Base-by-base conservation (phyloP, 2,888 invertebrate species). In the Caenorhabditis sulstoni region DNA sequence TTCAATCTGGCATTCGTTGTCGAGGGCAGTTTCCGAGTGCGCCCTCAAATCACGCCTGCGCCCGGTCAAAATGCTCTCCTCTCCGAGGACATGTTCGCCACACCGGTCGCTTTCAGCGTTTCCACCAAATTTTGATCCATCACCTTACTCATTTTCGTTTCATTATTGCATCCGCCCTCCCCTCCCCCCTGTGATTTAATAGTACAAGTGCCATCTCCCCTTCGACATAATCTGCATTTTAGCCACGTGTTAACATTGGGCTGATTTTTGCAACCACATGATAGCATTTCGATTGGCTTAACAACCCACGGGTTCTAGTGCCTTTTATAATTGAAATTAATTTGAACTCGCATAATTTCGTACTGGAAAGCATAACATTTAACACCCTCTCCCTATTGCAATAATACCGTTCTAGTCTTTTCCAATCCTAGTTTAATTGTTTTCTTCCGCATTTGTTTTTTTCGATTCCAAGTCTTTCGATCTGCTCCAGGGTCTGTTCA, bases 11-110 rank as follows among this genome's bases (percentile, higher is more conserved):
- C 65, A 18, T 90, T 89, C 78, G 83, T 86, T 23, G 85, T 81
- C 47, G 89, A 89, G 64, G 89, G 89, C 16, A 84, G 82, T 20
- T 85, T 83, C 61, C 79, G 82, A 45, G 65, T 86, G n/a, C 81
- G 86, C 0, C 86, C 86, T 2, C 64, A 81, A 22, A 79, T 86
- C 66, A 79, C 80, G 11, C 80, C 80, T 20, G 62, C 71, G 50
- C 79, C 78, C 12, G 79, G 71, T 2, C 81, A 85, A 35, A 18
- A 71, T 7, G 41, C 73, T 20, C 77, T 83, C 20, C 62, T 83
- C 8, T 52, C 70, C 12, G 85, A 85, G 20, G 83, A 85, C 20
- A 80, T 83, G 65, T 85, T 85, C 58, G 82, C 81, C 1, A 81
- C 82, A 14, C 79, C 81, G 12, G 79, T 85, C 14, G 79, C 83